A percentile compares a stretch with the other conserved stretches of the same genome.
phyloP scores from a whole-genome alignment of 2,888 invertebrate species.

The Drosophila cognata region DNA sequence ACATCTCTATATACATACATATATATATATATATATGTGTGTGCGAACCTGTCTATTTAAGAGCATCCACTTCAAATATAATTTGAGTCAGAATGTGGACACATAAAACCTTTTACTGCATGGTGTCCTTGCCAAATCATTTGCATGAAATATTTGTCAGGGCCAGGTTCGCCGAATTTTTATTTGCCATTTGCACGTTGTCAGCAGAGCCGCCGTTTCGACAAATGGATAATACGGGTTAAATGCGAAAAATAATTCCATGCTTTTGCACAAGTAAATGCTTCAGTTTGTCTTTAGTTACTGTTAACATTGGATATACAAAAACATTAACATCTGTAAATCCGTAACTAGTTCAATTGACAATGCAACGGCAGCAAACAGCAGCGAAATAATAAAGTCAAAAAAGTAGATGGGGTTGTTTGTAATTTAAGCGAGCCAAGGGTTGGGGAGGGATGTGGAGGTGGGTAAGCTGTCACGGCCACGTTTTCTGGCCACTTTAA shows the following conservation, averaged over 20 bases:
- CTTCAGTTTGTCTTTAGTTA: slow-evolving; percentile 25
- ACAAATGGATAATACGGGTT: slow-evolving; percentile 20
- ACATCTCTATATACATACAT: not conserved
- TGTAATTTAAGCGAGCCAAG: not conserved
- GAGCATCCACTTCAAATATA: slow-evolving; percentile 76
- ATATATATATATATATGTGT: slow-evolving; percentile 2
- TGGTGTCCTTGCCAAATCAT: slow-evolving; percentile 66
- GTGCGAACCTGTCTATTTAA: slow-evolving; percentile 18
- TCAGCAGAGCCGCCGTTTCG: slow-evolving; percentile 14
- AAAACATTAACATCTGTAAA: slow-evolving; percentile 1
- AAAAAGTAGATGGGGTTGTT: not conserved
- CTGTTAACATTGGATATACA: not conserved
- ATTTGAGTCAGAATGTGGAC: slow-evolving; percentile 38
- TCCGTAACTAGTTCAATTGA: slow-evolving; percentile 21
- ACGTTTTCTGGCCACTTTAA: slow-evolving; percentile 63
- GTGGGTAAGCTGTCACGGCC: slow-evolving; percentile 44
- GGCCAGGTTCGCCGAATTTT: slow-evolving; percentile 29
- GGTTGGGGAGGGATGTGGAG: too few species aligned
- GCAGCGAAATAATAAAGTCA: not conserved
- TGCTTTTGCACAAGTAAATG: slow-evolving; percentile 26
- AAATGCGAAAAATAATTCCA: slow-evolving; percentile 21
- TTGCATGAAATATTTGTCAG: slow-evolving; percentile 64
- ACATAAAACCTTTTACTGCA: slow-evolving; percentile 63
- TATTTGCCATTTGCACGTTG: slow-evolving; percentile 52
- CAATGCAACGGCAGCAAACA: slow-evolving; percentile 2